phyloP scores from a whole-genome alignment of 2,797 vertebrate genomes.

The Ctenochaetus hawaiiensis region DNA sequence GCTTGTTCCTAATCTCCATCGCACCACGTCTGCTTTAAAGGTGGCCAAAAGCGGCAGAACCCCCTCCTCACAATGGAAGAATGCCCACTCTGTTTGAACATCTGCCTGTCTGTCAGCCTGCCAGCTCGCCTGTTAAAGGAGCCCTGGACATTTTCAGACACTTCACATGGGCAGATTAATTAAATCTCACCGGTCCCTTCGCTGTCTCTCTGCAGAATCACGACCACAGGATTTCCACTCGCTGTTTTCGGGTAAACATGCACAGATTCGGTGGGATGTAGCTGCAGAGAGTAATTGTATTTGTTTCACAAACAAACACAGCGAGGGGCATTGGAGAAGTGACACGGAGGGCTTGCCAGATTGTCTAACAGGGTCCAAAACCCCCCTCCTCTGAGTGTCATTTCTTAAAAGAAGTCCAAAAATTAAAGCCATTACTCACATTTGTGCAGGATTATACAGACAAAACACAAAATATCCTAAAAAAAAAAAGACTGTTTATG shows the following conservation, averaged over 20 bases:
- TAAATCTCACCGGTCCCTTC: slow-evolving; percentile 43
- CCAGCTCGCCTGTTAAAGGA: slow-evolving; percentile 49
- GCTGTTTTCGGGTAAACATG: slow-evolving; percentile 19
- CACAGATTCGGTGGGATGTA: slow-evolving; percentile 1
- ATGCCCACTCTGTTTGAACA: slow-evolving; percentile 73
- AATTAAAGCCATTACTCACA: slow-evolving; percentile 5
- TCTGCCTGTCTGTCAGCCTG: slow-evolving; percentile 72
- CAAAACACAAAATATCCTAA: no score
- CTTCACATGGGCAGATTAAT: slow-evolving; percentile 53
- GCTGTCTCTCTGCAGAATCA: slow-evolving; percentile 27
- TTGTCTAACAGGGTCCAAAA: slow-evolving; percentile 8
- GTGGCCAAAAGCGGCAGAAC: slow-evolving; percentile 58
- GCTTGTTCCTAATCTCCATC: slow-evolving; percentile 73
- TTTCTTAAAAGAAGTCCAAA: not conserved
- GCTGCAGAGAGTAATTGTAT: not conserved
- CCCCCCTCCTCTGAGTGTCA: not conserved
- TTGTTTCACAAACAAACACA: slow-evolving; percentile 11
- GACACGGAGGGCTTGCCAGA: not conserved
- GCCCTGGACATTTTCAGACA: slow-evolving; percentile 32
- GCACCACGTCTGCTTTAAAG: slow-evolving; percentile 53
- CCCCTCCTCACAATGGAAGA: slow-evolving; percentile 54
- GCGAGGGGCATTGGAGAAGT: not conserved
- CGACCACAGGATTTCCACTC: not conserved
- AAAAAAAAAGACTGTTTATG: no score
- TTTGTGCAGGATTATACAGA: slow-evolving; percentile 1